Evolutionary conservation across 2,113 vertebrate genomes (phyloP), one percentile per base, ranked within the genome.

Genomic region (Calypte anna): DNA sequence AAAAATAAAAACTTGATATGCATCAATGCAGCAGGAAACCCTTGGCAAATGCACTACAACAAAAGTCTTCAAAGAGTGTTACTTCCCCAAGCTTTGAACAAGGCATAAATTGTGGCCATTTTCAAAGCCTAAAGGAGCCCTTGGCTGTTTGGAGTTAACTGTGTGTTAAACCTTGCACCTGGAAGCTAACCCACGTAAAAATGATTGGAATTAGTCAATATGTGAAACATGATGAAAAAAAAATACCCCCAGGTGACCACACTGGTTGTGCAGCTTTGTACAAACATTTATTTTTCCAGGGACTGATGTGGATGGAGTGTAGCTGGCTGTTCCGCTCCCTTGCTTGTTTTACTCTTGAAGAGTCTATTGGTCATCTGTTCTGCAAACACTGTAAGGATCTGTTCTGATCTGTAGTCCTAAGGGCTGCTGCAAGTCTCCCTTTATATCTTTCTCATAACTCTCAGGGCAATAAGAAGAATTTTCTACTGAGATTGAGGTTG

Each of bases 261-360:
- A 58, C 54, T 83, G 75, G 75, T 70, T 82, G 75, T 91, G 59
- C 82, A 82, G 72, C 85, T 90, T 88, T 95, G 91, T 88, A 74
- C 84, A 96, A 96, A 93, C 87, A 96, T 92, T 94, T 90, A 48
- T 94, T 94, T 95, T 91, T 83, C 72, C 74, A 3, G 30, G 20
- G 43, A 51, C 4, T 88, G 79, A 66, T 79, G 50, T 57, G 62
- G 86, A 58, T 59, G 77, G 79, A 93, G 24, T 1, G 1, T 74
- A 87, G 53, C 69, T 81, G 64, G n/a, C 51, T 82, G 75, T 94
- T 92, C 79, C 5, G 3, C 59, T 86, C 9, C 2, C 86, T 88
- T 86, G 86, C 85, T 89, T 92, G 43, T 43, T 93, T 88, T 85
- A 46, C 68, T 76, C 25, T 82, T 93, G 61, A 70, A 63, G 75